Base-by-base conservation (phyloP, 2,797 vertebrate species). In the Chelonia mydas region DNA sequence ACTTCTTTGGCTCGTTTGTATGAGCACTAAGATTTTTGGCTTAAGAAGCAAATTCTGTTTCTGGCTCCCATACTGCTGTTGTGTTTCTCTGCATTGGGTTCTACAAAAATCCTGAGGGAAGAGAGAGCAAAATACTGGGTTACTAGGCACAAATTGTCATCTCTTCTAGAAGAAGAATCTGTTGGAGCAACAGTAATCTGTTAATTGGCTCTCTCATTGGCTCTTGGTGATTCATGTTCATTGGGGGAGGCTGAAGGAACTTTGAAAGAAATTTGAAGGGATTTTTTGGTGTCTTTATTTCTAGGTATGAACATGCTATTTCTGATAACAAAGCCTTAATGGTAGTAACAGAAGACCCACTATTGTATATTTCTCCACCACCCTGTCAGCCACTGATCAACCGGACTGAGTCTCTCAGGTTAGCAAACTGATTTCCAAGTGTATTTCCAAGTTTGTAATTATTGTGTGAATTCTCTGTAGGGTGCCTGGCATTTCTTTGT, bases 321-420 rank as follows among this genome's bases (percentile, higher is more conserved):
- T 98, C 98, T 28, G 98, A 98, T 78, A 98, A 99, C 95, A 99
- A 99, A 97, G 99, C 99, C 45, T 97, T 99, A 90, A 99, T 99
- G 99, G 98, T 99, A 96, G 98, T 99, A 72, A 99, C 98, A 47
- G 98, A 99, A 95, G 99, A 99, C 28, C 98, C 99, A 4, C 41
- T 99, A 78, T 98, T 99, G 59, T 99, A 99, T 95, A 98, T 99
- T 89, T 98, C 98, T 17, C 98, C 98, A 7, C 98, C 99, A 6
- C 97, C 98, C 9, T 99, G 99, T 96, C 99, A 98, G 94, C 99
- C 99, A 50, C 95, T 98, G 54, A 98, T 99, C 85, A 99, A 99
- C 97, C 98, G 98, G 90, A 99, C 99, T 82, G 99, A 99, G 95
- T 99, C 99, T 1, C 98, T 99, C 54, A 98, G 99, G 99, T 99